Conservation (phyloP, 2,888 invertebrate genomes). For the Andrena haemorrhoa region DNA sequence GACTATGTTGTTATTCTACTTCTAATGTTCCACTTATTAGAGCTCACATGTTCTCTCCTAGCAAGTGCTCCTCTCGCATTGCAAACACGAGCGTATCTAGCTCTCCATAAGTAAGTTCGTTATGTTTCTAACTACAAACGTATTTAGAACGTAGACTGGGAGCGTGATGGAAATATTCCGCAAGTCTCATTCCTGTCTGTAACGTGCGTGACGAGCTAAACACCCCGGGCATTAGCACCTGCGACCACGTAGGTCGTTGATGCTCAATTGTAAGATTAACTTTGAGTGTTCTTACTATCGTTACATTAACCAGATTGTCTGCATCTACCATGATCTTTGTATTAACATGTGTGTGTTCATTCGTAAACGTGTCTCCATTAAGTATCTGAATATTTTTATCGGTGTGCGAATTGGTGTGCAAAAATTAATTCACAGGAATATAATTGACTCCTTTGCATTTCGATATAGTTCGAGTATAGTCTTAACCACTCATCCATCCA, state of each 20-base stretch:
- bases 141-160: neutral
- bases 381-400: neutral
- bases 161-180: neutral
- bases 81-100: neutral
- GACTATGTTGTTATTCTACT: neutral
- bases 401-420: neutral
- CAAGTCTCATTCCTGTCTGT: neutral
- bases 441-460: conserved; percentile 38
- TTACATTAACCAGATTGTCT: conserved; percentile 43
- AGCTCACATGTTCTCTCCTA: neutral
- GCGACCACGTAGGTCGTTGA: neutral
- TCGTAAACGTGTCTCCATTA: conserved; percentile 15
- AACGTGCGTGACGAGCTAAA: conserved; percentile 6
- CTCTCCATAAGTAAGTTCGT: neutral
- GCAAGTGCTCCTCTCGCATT: neutral
- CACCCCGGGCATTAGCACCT: conserved; percentile 30
- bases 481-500: conserved; percentile 85
- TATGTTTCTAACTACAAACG: neutral
- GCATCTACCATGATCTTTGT: conserved; percentile 23
- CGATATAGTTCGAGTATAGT: conserved; percentile 57
- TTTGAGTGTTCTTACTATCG: conserved; percentile 8
- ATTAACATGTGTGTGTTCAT: conserved; percentile 40
- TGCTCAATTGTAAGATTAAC: conserved; percentile 29
- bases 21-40: neutral
- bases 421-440: conserved; percentile 49